Percentiles rank a stretch among this genome's conserved stretches.
phyloP scores from a whole-genome alignment of 2,113 vertebrate genomes.

The Anser brachyrhynchus region DNA sequence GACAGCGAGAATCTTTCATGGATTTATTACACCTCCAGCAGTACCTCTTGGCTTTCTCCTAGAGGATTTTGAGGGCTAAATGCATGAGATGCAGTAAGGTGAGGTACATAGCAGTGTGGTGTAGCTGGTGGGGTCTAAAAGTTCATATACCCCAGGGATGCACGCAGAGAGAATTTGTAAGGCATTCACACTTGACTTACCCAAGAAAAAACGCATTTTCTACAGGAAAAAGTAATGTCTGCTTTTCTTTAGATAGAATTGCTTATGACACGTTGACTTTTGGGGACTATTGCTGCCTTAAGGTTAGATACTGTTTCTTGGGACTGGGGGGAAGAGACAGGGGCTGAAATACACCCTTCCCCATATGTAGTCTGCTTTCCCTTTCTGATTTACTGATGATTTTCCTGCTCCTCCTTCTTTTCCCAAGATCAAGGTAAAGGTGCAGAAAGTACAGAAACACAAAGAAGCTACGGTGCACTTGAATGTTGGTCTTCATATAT shows the following conservation, averaged over 20 bases:
- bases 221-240: not conserved
- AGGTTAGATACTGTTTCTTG: not conserved
- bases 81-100: not conserved
- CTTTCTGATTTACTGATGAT: not conserved
- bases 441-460: not conserved
- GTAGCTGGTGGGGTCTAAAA: not conserved
- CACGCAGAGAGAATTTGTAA: fast-evolving
- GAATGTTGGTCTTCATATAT: not conserved
- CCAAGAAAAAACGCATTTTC: not conserved
- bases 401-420: not conserved
- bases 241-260: not conserved
- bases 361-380: not conserved
- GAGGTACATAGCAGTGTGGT: not conserved
- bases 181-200: not conserved
- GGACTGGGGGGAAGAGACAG: not conserved
- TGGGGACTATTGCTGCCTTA: not conserved
- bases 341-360: not conserved
- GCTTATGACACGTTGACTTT: not conserved
- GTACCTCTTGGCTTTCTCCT: not conserved
- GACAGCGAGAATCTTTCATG: not conserved
- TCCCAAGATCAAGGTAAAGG: not conserved
- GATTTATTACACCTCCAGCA: not conserved
- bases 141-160: not conserved
- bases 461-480: not conserved
- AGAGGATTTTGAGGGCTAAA: not conserved